These are phyloP conservation scores for Caranx melampygus DNA, from an alignment of 2,113 vertebrate genomes.

Conservation along the genomic window DNA sequence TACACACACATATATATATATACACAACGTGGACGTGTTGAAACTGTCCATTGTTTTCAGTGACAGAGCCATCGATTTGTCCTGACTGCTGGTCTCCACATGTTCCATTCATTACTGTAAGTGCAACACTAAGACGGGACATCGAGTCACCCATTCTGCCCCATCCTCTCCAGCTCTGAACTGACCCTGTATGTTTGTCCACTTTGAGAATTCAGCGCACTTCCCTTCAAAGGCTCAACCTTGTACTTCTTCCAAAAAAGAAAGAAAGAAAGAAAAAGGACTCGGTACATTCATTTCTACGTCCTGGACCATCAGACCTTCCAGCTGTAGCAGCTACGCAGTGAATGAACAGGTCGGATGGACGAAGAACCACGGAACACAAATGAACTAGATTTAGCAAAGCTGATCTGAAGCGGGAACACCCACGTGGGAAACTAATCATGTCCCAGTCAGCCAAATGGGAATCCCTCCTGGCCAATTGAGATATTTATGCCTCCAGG, in stretches of 20 bases:
- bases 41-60: conserved; percentile 28
- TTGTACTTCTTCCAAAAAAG: conserved; percentile 26
- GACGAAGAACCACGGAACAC: background rate
- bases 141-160: background rate
- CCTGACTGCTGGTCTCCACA: conserved; percentile 29
- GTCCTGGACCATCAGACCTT: conserved; percentile 47
- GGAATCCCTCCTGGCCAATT: conserved; percentile 37
- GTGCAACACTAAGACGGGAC: conserved; percentile 33
- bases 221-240: conserved; percentile 11
- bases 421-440: conserved; percentile 29
- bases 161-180: background rate
- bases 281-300: background rate
- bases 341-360: conserved; percentile 1
- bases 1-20: background rate
- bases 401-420: conserved; percentile 12
- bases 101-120: conserved; percentile 27
- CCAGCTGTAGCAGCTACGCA: conserved; percentile 20
- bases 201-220: background rate
- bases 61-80: conserved; percentile 9
- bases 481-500: conserved; percentile 33
- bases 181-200: conserved; percentile 12
- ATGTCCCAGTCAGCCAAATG: conserved; percentile 22
- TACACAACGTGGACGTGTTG: conserved; percentile 1
- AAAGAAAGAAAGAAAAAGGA: conserved; percentile 17
- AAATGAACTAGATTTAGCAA: conserved; percentile 6